phyloP scores from a whole-genome alignment of 2,797 vertebrate genomes.

The Lagocephalus sceleratus region DNA sequence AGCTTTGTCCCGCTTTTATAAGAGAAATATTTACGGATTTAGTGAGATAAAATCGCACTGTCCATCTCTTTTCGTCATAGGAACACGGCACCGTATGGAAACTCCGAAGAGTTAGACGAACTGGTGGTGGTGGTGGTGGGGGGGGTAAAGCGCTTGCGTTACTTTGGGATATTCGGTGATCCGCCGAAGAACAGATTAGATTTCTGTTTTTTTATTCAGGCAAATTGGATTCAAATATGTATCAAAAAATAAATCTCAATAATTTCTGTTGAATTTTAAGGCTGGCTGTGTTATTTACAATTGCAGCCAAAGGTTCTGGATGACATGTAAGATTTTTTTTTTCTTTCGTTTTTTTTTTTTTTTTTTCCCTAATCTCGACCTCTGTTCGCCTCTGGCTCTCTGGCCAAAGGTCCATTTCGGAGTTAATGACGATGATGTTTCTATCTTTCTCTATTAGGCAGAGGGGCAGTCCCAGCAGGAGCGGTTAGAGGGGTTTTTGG shows the following conservation, averaged over 20 bases:
- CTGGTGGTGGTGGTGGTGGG: too few relatives aligned
- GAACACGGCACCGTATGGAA: conserved; percentile 8
- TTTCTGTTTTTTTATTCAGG: conserved; percentile 1
- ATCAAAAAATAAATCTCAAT: background rate
- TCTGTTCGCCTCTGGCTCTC: conserved; percentile 51
- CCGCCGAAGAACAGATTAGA: background rate
- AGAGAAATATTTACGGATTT: conserved; percentile 42
- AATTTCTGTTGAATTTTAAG: background rate
- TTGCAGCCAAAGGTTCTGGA: conserved; percentile 18
- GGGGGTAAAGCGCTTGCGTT: background rate
- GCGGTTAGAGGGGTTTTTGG: conserved; percentile 65
- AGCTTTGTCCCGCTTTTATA: conserved; percentile 60
- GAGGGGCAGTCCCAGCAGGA: conserved; percentile 69
- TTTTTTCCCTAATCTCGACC: conserved; percentile 33
- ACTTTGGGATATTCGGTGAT: background rate
- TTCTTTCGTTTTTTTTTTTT: background rate
- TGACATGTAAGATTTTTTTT: background rate
- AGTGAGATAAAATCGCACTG: conserved; percentile 25
- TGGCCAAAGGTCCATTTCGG: conserved; percentile 69
- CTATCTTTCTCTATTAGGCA: conserved; percentile 72
- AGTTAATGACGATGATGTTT: conserved; percentile 74
- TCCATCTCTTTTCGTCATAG: conserved; percentile 12
- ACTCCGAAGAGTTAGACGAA: conserved; percentile 31
- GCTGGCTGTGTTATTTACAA: conserved; percentile 9
- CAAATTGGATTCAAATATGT: background rate